Conservation (phyloP, 2,113 vertebrate genomes). For the Halichoeres trimaculatus region DNA sequence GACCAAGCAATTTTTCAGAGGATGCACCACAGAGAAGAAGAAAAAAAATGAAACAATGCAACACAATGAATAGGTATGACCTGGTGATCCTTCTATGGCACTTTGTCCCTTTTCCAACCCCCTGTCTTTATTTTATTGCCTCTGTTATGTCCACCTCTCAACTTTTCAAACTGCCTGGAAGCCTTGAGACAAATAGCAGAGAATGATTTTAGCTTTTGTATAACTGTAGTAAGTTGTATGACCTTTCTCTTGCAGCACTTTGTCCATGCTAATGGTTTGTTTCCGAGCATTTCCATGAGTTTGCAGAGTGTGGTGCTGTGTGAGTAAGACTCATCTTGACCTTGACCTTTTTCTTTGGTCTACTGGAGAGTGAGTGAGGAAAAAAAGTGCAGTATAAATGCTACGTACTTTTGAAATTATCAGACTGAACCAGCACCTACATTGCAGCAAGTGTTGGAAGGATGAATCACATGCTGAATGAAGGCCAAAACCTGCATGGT, state of each 20-base stretch:
- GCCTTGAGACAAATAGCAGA: constrained; percentile 12
- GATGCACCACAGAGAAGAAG: constrained; percentile 24
- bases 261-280: constrained; percentile 16
- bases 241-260: constrained; percentile 26
- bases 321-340: constrained; percentile 43
- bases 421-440: neutral
- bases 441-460: neutral
- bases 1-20: constrained; percentile 51
- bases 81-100: constrained; percentile 1
- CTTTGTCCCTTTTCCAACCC: neutral
- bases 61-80: constrained; percentile 15
- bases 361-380: neutral
- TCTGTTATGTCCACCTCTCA: constrained; percentile 11
- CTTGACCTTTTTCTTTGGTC: constrained; percentile 19
- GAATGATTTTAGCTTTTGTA: constrained; percentile 18
- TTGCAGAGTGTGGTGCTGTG: neutral
- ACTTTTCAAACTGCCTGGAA: constrained; percentile 10
- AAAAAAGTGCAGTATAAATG: neutral
- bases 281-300: neutral
- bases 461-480: constrained; percentile 7
- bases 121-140: constrained; percentile 10
- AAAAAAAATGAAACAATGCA: neutral
- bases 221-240: constrained; percentile 16
- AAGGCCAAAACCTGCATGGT: neutral
- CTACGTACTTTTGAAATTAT: neutral